phyloP scores from a whole-genome alignment of 2,888 invertebrate genomes.

The Mamestra brassicae region DNA sequence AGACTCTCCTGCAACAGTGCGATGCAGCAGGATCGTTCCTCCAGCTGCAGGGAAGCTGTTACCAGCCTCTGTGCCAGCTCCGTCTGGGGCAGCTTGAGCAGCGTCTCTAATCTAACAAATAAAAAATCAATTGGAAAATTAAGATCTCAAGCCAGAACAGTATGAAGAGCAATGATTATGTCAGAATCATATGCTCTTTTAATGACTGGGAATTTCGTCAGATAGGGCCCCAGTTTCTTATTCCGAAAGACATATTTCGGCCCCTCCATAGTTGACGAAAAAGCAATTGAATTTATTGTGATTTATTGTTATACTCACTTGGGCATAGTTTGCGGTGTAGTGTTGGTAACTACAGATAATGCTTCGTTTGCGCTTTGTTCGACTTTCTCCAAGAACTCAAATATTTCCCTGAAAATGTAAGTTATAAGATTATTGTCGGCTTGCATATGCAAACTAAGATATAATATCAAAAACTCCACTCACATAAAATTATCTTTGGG shows the following conservation, averaged over 20 bases:
- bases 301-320: constrained; percentile 76
- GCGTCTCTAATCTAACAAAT: constrained; percentile 86
- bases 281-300: background rate
- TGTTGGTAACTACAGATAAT: constrained; percentile 83
- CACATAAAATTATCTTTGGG: constrained; percentile 87
- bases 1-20: constrained; percentile 91
- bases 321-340: constrained; percentile 83
- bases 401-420: constrained; percentile 90
- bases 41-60: constrained; percentile 91
- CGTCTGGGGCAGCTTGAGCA: constrained; percentile 90
- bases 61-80: constrained; percentile 92
- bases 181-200: background rate
- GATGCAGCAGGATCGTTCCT: constrained; percentile 91
- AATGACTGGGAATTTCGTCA: no score
- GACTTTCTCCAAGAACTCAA: constrained; percentile 92
- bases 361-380: constrained; percentile 90
- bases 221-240: background rate
- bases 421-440: background rate
- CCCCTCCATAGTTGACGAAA: no score
- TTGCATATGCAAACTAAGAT: constrained; percentile 4
- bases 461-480: constrained; percentile 68
- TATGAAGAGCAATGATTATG: background rate
- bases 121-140: background rate
- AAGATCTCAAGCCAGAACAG: background rate
- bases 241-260: background rate